Evolutionary conservation across 1,140 invertebrate genomes (phyloP), one percentile per base, ranked within the genome.

Genomic region (Melipona quadrifasciata): DNA sequence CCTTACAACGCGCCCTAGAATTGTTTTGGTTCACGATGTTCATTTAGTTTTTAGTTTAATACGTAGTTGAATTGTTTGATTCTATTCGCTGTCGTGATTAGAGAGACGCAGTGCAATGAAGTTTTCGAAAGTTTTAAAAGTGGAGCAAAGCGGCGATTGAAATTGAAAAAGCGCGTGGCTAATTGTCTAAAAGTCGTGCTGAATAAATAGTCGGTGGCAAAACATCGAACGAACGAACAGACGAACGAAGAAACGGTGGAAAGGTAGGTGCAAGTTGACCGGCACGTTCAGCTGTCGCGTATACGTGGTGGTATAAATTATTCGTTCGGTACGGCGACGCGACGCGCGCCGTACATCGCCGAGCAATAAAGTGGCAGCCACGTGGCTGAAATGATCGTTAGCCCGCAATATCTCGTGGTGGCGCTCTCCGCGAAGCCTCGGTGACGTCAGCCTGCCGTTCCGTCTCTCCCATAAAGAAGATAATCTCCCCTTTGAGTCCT

Each of bases 291-390:
- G 65, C 31, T 80, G 55, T 47, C 55, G 10, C 19, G 79, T 72
- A 72, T 58, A 72, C 79, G 79, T 80, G 79, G 79, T 17, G 51
- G 55, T 72, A 72, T 80, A 72, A 80, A 80, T 80, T 80, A 80
- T 80, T 80, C 78, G 53, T 34, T 58, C 21, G 53, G 31, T 71
- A 10, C 11, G 10, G 24, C 31, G 67, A 31, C 58, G 75, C 19
- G 47, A 1, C 47, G 19, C 31, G 31, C 24, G 16, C 0, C 24
- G 55, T 31, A 53, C 31, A 64, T 27, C 19, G n/a, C 21, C 34
- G 34, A n/a, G 31, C 79, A 64, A 61, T 81, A 31, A 81, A 81
- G 55, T 34, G 47, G 2, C 11, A 39, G 57, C 79, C 70, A 81
- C 79, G 79, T 81, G 79, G 79, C 79, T 72, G 55, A 73, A 73